Evolutionary conservation across 2,888 invertebrate species (phyloP), one percentile per base, ranked within the genome.

Genomic region (Drosophila yooni): DNA sequence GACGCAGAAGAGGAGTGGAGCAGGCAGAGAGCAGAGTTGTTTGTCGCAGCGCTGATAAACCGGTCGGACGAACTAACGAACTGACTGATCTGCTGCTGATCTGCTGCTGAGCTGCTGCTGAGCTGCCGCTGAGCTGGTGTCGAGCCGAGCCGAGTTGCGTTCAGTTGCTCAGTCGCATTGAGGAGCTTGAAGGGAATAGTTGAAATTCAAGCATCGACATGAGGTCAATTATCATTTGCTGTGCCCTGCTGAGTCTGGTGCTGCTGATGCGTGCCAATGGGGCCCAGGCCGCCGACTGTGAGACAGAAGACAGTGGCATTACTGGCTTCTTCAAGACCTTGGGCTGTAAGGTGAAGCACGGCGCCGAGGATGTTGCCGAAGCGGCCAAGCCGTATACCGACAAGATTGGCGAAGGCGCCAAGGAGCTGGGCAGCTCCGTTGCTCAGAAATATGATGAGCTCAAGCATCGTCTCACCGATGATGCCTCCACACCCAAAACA

Each of bases 401-500:
- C 0, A 92, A 91, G 53, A 85, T 93, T 11, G 86, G 91, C 6
- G 80, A 80, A 13, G 81, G 90, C 0, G 91, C 92, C 50, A 92
- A 92, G 79, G 91, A 92, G 2, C 71, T 92, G 1, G 86, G 91
- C 21, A 87, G 52, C 36, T 68, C 76, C 18, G 91, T 92, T 6
- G 89, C 83, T 8, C 83, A 92, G 13, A 92, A 92, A 31, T 92
- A 91, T 57, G 88, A 91, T 36, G 89, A 91, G 50, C 29, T 92
- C 2, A 92, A 92, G 81, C 91, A 92, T 27, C 92, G 89, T 40
- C 70, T 92, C n/a, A 86, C 77, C 53, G 92, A 91, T 4, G 79
- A 73, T 10, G 11, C 51, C 7, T 61, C 79, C 21, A 69, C 89
- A 1, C 51, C 76, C 25, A 72, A 62, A 29, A 27, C 70, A 1